These are phyloP conservation scores for Ispidina picta DNA, from an alignment of 2,797 vertebrate genomes.

Conservation along the genomic window DNA sequence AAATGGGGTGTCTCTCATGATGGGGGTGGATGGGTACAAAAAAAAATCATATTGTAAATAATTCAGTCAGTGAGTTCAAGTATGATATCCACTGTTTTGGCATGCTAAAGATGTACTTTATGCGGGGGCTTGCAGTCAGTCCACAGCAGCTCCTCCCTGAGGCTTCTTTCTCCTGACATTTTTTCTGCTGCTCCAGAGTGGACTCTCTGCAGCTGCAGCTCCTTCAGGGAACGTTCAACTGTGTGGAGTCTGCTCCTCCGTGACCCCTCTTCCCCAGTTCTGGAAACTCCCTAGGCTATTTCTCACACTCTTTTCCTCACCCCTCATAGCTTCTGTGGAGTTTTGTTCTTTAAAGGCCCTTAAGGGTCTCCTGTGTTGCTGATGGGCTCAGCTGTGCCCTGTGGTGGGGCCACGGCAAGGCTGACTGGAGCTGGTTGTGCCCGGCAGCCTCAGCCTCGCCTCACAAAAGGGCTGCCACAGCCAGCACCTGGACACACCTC, in stretches of 20 bases:
- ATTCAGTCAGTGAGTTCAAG: neutral
- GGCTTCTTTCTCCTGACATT: accelerated
- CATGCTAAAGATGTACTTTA: accelerated
- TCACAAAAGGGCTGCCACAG: neutral
- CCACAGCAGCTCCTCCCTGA: neutral
- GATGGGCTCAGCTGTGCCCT: neutral
- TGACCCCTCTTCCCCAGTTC: neutral
- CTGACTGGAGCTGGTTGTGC: accelerated
- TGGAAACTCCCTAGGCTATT: neutral
- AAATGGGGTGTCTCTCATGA: accelerated
- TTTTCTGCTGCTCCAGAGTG: accelerated
- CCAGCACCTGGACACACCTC: accelerated
- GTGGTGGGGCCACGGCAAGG: accelerated
- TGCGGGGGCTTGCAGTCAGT: accelerated
- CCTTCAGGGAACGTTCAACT: accelerated
- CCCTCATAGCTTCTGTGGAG: accelerated
- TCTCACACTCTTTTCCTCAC: neutral
- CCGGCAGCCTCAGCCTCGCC: accelerated
- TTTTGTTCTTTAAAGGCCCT: neutral
- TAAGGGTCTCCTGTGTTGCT: accelerated
- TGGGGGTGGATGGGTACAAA: accelerated
- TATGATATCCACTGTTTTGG: neutral
- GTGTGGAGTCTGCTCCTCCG: accelerated
- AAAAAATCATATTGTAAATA: neutral
- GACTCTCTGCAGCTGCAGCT: neutral